A percentile compares a stretch with the other conserved stretches of the same genome.
Conservation (phyloP, 2,888 invertebrate species). For the Lysandra coridon region DNA sequence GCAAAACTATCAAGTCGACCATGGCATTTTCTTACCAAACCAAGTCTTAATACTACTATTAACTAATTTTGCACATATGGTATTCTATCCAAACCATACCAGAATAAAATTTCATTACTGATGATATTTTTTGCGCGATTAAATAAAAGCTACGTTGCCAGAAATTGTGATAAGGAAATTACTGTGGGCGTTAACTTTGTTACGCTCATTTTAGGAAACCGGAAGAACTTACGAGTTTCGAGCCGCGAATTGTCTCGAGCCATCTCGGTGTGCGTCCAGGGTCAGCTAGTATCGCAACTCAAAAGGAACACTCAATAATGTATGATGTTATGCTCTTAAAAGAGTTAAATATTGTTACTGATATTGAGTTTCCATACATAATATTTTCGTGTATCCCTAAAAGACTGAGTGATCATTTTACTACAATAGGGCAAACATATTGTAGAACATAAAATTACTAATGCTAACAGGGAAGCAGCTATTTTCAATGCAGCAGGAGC, state of each 20-base stretch:
- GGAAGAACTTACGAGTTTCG: background rate
- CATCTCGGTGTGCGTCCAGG: background rate
- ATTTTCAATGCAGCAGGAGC: slow-evolving; percentile 15
- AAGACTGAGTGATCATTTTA: background rate
- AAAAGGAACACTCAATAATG: background rate
- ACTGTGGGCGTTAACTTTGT: background rate
- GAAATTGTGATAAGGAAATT: background rate
- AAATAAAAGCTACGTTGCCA: background rate
- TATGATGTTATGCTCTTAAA: background rate
- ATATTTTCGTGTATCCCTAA: background rate
- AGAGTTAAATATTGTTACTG: background rate
- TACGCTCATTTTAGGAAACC: background rate
- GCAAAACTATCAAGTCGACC: background rate
- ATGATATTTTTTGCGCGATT: background rate
- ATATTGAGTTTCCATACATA: background rate
- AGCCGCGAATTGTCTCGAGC: background rate
- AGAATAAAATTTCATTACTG: background rate
- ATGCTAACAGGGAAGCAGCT: background rate
- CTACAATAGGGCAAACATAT: background rate
- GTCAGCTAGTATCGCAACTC: background rate
- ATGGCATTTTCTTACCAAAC: background rate
- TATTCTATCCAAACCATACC: background rate
- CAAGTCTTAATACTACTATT: background rate
- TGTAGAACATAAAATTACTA: background rate
- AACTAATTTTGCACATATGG: no score